Percentiles rank a stretch among this genome's conserved stretches.
These are phyloP conservation scores for Pherbina coryleti DNA, from an alignment of 2,888 invertebrate species.

Conservation along the genomic window DNA sequence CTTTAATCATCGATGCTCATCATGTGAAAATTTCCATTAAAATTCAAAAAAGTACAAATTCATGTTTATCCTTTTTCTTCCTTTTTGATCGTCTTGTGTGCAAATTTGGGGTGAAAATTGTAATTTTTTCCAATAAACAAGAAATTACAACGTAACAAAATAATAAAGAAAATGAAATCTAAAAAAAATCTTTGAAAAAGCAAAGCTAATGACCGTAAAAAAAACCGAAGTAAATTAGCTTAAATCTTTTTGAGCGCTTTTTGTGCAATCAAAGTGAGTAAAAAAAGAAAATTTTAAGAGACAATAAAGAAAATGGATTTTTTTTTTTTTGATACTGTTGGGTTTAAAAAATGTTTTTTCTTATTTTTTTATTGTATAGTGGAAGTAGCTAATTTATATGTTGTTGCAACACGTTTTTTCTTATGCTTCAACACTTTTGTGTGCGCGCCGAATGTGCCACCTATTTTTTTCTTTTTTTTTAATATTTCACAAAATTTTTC, in stretches of 20 bases:
- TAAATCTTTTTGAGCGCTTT: constrained; percentile 15
- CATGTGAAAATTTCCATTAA: background rate
- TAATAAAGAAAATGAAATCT: constrained; percentile 1
- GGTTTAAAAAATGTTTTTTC: background rate
- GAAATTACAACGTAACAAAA: constrained; percentile 40
- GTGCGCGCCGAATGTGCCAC: background rate
- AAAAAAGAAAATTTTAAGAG: background rate
- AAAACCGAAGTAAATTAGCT: constrained; percentile 44
- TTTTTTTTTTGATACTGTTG: background rate
- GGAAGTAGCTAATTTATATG: constrained; percentile 31
- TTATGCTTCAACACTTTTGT: constrained; percentile 42
- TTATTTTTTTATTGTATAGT: background rate
- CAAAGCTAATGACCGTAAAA: constrained; percentile 44
- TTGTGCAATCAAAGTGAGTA: background rate
- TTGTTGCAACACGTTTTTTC: constrained; percentile 33
- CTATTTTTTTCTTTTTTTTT: constrained; percentile 31
- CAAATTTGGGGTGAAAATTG: background rate
- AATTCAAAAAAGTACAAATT: background rate
- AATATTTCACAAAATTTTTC: constrained; percentile 36
- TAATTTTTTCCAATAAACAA: constrained; percentile 27
- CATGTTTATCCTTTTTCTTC: background rate
- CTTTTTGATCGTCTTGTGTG: background rate
- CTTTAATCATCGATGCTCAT: background rate
- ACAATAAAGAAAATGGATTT: background rate
- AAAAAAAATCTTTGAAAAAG: background rate